Percentiles rank a stretch among this genome's conserved stretches.
These are phyloP conservation scores for Rissa tridactyla DNA, from an alignment of 2,113 vertebrate species.

Conservation along the genomic window DNA sequence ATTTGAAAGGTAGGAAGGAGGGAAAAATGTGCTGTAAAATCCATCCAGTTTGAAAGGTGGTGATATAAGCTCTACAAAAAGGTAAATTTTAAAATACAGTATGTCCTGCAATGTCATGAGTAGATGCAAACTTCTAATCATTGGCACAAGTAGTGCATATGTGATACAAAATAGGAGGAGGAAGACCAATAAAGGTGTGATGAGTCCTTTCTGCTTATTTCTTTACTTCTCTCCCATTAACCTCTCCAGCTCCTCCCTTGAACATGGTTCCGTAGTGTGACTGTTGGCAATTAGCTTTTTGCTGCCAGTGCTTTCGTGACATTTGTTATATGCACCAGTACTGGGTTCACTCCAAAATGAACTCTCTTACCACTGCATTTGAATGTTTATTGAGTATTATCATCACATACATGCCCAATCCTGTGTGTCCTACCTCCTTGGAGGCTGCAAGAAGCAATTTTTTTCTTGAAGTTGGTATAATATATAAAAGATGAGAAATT, in stretches of 20 bases:
- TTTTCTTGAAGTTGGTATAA: background rate
- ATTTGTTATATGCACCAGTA: background rate
- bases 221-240: background rate
- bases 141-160: background rate
- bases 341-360: background rate
- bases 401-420: background rate
- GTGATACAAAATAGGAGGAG: background rate
- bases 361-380: background rate
- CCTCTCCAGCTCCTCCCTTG: background rate
- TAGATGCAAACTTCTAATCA: background rate
- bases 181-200: background rate
- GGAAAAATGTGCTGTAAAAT: background rate
- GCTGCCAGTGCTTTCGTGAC: background rate
- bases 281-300: background rate
- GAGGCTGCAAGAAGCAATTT: background rate
- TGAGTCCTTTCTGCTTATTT: background rate
- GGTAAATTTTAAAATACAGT: background rate
- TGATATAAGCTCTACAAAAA: background rate
- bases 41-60: background rate
- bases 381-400: background rate
- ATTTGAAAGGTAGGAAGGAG: background rate
- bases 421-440: background rate
- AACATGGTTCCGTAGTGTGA: rapidly evolving
- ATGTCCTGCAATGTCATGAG: background rate
- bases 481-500: background rate